These are phyloP conservation scores for Puntigrus tetrazona DNA, from an alignment of 2,113 vertebrate species.

Conservation along the genomic window DNA sequence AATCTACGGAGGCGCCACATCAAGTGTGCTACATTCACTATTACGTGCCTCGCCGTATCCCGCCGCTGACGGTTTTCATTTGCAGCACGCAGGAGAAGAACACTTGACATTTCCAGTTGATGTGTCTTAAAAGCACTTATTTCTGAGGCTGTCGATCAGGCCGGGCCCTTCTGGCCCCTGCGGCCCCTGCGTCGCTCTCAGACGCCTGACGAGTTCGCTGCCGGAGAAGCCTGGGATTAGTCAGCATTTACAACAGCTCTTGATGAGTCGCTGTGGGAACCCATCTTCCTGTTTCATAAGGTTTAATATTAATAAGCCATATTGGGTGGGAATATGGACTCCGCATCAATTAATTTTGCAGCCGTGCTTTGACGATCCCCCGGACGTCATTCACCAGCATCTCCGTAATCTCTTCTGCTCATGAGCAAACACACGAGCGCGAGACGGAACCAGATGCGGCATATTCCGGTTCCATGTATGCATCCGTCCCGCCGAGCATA, in stretches of 20 bases:
- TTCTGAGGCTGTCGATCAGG: constrained; percentile 26
- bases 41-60: constrained; percentile 27
- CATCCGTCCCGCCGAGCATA: neutral
- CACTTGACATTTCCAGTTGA: constrained; percentile 53
- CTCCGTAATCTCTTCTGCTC: constrained; percentile 22
- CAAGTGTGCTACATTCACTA: constrained; percentile 34
- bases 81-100: constrained; percentile 37
- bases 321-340: constrained; percentile 29
- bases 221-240: constrained; percentile 4
- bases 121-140: constrained; percentile 36
- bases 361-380: constrained; percentile 8
- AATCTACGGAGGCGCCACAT: neutral
- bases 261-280: constrained; percentile 27
- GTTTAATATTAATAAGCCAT: constrained; percentile 43
- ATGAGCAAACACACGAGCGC: constrained; percentile 7
- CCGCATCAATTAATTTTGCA: constrained; percentile 25
- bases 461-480: neutral
- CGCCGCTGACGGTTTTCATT: constrained; percentile 32
- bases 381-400: neutral
- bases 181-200: neutral
- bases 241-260: constrained; percentile 33
- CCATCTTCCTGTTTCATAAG: constrained; percentile 23
- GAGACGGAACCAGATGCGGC: neutral
- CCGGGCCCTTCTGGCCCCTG: neutral
- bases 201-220: neutral